Evolutionary conservation across 2,797 vertebrate species (phyloP).

Genomic region (Artibeus lituratus): DNA sequence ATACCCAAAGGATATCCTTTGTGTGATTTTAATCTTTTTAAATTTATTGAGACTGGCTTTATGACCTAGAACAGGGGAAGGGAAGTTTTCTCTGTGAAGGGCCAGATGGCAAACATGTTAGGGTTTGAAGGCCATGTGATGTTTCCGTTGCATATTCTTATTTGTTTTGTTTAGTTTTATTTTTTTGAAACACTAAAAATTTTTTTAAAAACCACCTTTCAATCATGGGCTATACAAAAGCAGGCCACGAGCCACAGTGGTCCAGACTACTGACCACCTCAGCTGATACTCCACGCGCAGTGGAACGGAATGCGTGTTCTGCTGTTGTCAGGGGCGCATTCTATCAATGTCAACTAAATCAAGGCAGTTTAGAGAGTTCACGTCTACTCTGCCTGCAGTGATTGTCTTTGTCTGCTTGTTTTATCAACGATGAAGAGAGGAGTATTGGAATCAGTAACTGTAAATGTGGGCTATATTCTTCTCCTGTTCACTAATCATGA

Average conservation of each 20-base stretch:
- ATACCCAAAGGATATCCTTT: background rate
- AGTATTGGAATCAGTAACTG: background rate
- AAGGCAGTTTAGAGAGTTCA: background rate
- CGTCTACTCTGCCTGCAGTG: background rate
- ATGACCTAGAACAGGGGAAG: background rate
- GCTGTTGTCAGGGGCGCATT: rapidly evolving
- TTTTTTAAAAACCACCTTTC: background rate
- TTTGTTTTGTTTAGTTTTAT: background rate
- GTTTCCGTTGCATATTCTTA: background rate
- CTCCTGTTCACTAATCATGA: background rate
- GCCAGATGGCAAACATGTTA: background rate
- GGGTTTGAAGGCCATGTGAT: background rate
- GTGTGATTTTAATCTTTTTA: background rate
- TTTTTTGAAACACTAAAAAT: background rate
- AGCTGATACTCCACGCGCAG: rapidly evolving
- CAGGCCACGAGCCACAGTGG: background rate
- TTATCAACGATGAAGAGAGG: background rate
- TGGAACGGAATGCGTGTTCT: rapidly evolving
- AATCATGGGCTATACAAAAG: background rate
- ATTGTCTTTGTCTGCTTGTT: background rate
- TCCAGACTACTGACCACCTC: rapidly evolving
- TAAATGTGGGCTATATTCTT: background rate
- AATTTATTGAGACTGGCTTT: background rate
- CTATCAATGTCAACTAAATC: rapidly evolving
- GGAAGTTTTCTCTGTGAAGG: background rate